Conservation (phyloP, 2,113 vertebrate species). For the Chlorodrepanis virens region DNA sequence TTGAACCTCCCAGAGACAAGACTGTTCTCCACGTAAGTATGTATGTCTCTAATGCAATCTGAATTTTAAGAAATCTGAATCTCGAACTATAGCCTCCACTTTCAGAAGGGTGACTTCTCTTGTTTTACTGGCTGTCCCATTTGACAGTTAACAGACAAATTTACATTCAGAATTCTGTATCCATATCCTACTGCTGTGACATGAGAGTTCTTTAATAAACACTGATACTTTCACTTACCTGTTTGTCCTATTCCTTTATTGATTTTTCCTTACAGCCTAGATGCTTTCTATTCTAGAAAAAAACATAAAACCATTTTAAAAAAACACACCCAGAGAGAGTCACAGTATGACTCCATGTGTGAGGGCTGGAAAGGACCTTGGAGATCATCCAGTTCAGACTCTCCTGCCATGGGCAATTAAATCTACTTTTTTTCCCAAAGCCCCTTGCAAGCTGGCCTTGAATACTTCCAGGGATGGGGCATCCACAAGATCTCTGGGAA, state of each 20-base stretch:
- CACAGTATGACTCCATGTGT: neutral
- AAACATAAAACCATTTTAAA: neutral
- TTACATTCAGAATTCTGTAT: neutral
- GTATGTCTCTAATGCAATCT: neutral
- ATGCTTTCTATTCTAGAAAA: neutral
- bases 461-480: neutral
- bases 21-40: accelerated
- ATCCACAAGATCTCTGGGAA: neutral
- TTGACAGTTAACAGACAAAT: neutral
- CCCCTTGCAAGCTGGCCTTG: neutral
- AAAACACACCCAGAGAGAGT: neutral
- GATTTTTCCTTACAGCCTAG: neutral
- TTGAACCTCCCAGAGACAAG: neutral
- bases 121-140: neutral
- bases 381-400: neutral
- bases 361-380: neutral
- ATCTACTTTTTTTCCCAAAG: neutral
- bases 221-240: neutral
- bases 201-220: neutral
- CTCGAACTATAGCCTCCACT: neutral
- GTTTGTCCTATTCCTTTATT: neutral
- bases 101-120: neutral
- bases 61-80: neutral
- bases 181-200: neutral
- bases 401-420: neutral